A percentile compares a stretch with the other conserved stretches of the same genome.
These are phyloP conservation scores for Drosophila arawakana DNA, from an alignment of 1,140 invertebrate genomes.

Conservation along the genomic window DNA sequence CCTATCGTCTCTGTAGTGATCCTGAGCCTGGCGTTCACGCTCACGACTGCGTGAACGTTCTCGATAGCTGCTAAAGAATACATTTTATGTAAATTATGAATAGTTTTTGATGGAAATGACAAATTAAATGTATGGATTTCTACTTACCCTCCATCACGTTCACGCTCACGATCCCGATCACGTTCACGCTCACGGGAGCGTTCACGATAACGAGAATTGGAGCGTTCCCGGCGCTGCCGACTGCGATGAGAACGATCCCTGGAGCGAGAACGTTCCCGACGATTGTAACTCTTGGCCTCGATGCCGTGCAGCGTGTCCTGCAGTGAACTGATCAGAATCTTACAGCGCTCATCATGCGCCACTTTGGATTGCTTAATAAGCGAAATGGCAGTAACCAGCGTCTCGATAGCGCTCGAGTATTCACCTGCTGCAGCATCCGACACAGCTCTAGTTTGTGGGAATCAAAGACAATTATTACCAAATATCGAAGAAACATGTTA, in stretches of 20 bases:
- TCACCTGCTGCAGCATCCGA: slow-evolving; percentile 98
- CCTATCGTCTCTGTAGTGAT: slow-evolving; percentile 91
- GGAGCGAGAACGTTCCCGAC: slow-evolving; percentile 88
- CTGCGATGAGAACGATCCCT: slow-evolving; percentile 90
- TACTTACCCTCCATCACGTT: slow-evolving; percentile 86
- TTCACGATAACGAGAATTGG: slow-evolving; percentile 91
- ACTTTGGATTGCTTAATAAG: slow-evolving; percentile 99
- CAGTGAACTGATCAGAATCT: slow-evolving; percentile 98
- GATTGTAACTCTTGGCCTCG: slow-evolving; percentile 79
- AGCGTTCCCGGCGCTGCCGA: slow-evolving; percentile 90
- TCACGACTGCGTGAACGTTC: slow-evolving; percentile 86
- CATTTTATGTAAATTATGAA: neutral
- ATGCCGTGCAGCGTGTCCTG: slow-evolving; percentile 96
- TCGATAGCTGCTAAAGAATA: slow-evolving; percentile 83
- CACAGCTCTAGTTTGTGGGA: slow-evolving; percentile 89
- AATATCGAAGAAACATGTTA: neutral
- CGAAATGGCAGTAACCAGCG: slow-evolving; percentile 98
- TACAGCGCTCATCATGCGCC: slow-evolving; percentile 98
- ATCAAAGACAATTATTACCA: neutral
- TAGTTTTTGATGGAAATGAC: neutral
- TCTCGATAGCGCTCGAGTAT: slow-evolving; percentile 99
- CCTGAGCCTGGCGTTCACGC: slow-evolving; percentile 86
- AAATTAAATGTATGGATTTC: neutral
- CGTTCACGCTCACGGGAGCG: slow-evolving; percentile 88
- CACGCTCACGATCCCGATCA: slow-evolving; percentile 89